Evolutionary conservation across 2,113 vertebrate species (phyloP), one percentile per base, ranked within the genome.

Genomic region (Colinus virginianus): DNA sequence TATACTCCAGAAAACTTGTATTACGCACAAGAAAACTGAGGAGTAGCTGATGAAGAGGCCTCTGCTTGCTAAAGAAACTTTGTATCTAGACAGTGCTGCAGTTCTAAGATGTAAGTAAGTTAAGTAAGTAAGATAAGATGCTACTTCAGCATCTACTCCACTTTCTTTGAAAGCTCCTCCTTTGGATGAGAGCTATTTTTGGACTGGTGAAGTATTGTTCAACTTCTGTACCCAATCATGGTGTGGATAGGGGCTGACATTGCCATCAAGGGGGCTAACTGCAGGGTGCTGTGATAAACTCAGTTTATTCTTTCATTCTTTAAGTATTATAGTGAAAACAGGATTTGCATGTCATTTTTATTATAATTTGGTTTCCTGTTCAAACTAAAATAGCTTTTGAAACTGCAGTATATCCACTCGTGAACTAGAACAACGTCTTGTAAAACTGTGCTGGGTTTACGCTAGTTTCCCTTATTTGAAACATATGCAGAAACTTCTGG

Each of bases 321-420:
- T 86, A 96, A 81, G 64, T n/a, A 94, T 72, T 84, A 66, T 61
- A 94, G 79, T 78, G 91, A 88, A 95, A 95, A 94, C 72, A 95
- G 90, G 93, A 96, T 96, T 96, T 96, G 76, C 77, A 91, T 96
- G 95, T 95, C 76, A 94, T 94, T 96, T 96, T 96, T 95, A 92
- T 88, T 91, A 96, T 93, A 95, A 96, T 96, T 95, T 88, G 76
- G 90, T 91, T 96, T 96, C 95, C 94, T 91, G 87, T 94, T 94
- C 58, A 58, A 69, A 82, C 82, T 84, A 84, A 91, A 94, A 83
- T 85, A 90, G 85, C 79, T 95, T 95, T 95, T 88, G 95, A 94
- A 95, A 93, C 79, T 95, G 61, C 58, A 93, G 69, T 95, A 96
- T 95, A 96, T 91, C 95, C 91, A 93, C 79, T 90, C 72, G 56